Conservation (phyloP, 2,888 invertebrate species). For the Hesperia comma region DNA sequence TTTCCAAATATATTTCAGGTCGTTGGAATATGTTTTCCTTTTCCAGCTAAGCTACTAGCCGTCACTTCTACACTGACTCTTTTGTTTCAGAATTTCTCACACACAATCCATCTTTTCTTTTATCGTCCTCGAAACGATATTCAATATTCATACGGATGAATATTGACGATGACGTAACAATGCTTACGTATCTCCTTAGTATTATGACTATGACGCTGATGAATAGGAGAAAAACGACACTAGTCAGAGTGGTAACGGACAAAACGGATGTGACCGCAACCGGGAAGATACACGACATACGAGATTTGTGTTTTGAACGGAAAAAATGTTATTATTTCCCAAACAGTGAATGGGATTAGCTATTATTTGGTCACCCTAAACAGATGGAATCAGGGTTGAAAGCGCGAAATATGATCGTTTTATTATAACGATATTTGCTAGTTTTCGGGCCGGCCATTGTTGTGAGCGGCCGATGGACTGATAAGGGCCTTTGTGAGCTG, state of each 20-base stretch:
- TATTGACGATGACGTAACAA: not conserved
- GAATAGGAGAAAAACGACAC: conserved; percentile 30
- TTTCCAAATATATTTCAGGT: no score
- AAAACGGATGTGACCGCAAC: conserved; percentile 40
- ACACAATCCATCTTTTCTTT: no score
- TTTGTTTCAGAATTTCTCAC: no score
- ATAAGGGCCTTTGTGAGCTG: conserved; percentile 52
- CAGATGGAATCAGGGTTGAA: conserved; percentile 62
- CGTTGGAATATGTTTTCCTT: no score
- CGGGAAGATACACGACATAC: conserved; percentile 51
- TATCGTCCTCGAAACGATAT: no score
- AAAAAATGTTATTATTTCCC: conserved; percentile 56
- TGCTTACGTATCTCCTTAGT: not conserved
- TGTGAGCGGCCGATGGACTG: conserved; percentile 49
- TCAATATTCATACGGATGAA: no score
- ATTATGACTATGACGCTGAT: not conserved
- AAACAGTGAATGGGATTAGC: conserved; percentile 66
- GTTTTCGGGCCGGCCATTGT: conserved; percentile 62
- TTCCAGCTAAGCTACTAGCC: no score
- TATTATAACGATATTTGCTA: conserved; percentile 81
- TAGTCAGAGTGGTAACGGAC: conserved; percentile 15
- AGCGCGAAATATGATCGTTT: conserved; percentile 72
- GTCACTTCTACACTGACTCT: no score
- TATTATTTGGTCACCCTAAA: conserved; percentile 72
- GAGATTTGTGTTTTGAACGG: conserved; percentile 48